Evolutionary conservation across 2,888 invertebrate species (phyloP), one percentile per base, ranked within the genome.

Genomic region (Phorcus lineatus): DNA sequence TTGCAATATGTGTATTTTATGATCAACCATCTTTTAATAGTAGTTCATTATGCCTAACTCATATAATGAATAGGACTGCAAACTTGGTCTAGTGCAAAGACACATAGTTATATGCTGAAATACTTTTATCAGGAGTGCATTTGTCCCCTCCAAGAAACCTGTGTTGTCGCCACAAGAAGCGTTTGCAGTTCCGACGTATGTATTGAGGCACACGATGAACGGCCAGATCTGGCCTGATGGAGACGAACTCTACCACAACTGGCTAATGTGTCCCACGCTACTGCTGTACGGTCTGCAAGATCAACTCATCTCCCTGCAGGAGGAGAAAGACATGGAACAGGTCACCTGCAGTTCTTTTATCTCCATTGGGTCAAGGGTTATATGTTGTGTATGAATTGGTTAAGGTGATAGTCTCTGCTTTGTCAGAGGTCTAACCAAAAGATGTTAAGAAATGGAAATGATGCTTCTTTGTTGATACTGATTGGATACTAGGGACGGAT

Each of bases 161-260:
- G 81, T 85, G 67, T 70, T 85, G 3, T 80, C 88, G 9, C 83
- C 85, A 54, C 83, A 88, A 47, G 83, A 85, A 70, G 91, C 91
- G 0, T 91, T 92, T 85, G 88, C 90, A 84, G 86, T 92, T 11
- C 92, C 92, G 4, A 86, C 90, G 9, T 90, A 90, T 77, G 92
- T 92, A 0, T 85, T 93, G n/a, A 94, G 95, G 31, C 94, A 88
- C 94, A 94, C 88, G 93, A 93, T 95, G 87, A 93, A 94, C 82
- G 95, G 95, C 2, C 96, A 96, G 93, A 93, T 94, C 79, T 96
- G 96, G 96, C 94, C 95, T 1, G 95, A 95, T 88, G 95, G 96
- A 0, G 95, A 95, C 92, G 95, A 95, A 74, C 94, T 95, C 40
- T 95, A 95, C 89, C 95, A 96, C 91, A 94, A 95, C 86, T 94